Conservation (phyloP, 2,113 vertebrate species). For the Oreochromis tanganicae region DNA sequence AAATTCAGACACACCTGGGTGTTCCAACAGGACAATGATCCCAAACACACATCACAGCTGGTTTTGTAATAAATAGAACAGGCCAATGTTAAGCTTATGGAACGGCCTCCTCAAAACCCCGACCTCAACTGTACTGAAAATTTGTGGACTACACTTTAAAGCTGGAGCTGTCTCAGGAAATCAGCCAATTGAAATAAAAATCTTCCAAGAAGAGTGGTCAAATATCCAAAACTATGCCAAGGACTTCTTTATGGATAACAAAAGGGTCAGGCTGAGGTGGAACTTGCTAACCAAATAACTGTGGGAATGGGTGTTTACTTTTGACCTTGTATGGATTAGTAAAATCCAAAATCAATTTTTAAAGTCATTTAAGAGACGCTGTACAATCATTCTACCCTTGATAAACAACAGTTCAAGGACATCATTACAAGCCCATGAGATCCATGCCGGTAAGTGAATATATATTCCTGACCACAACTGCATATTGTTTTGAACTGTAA, state of each 20-base stretch:
- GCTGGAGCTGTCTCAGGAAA: not conserved
- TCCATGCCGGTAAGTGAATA: not conserved
- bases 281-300: not conserved
- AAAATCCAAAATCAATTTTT: not conserved
- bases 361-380: not conserved
- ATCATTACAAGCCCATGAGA: not conserved
- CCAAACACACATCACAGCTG: not conserved
- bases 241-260: not conserved
- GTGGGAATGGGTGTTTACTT: fast-evolving
- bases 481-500: not conserved
- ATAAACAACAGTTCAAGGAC: not conserved
- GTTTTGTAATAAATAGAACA: not conserved
- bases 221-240: not conserved
- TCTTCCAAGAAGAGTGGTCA: not conserved
- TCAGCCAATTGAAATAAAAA: not conserved
- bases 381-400: not conserved
- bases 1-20: not conserved
- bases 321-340: not conserved
- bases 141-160: not conserved
- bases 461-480: not conserved
- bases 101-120: not conserved
- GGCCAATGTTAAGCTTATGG: not conserved
- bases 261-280: not conserved
- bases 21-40: not conserved
- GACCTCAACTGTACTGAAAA: not conserved